Percentiles rank a stretch among this genome's conserved stretches.
These are phyloP conservation scores for Chunga burmeisteri DNA, from an alignment of 2,113 vertebrate species.

Conservation along the genomic window DNA sequence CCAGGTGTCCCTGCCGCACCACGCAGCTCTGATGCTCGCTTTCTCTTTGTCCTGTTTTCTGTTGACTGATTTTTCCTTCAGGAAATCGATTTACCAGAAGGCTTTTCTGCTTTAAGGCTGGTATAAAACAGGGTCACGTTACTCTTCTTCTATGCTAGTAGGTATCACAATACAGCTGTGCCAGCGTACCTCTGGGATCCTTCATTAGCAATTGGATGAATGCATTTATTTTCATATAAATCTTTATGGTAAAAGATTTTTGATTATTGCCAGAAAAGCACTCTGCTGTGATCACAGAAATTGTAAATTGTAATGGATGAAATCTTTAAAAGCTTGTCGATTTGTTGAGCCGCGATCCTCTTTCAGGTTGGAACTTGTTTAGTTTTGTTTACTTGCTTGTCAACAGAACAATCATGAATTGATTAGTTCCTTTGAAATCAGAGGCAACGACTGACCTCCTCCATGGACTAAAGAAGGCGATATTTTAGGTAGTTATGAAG, in stretches of 20 bases:
- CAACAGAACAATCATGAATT: neutral
- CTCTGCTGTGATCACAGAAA: neutral
- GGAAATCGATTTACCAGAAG: neutral
- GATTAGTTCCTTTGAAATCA: neutral
- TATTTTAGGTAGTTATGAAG: rapidly evolving
- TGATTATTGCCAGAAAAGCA: neutral
- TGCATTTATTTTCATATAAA: neutral
- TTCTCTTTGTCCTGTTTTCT: neutral
- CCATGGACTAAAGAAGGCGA: rapidly evolving
- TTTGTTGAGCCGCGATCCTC: neutral
- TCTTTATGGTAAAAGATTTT: neutral
- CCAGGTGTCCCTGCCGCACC: rapidly evolving
- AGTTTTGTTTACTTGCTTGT: neutral
- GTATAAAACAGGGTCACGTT: neutral
- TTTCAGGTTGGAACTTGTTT: neutral
- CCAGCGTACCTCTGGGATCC: neutral
- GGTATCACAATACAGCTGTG: neutral
- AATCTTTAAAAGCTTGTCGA: neutral
- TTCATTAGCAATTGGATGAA: neutral
- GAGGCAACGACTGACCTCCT: neutral
- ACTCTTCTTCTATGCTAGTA: neutral
- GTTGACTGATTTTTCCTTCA: neutral
- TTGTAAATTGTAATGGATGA: neutral
- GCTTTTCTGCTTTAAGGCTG: neutral
- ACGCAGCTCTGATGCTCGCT: rapidly evolving